Percentiles rank a stretch among this genome's conserved stretches.
Conservation (phyloP, 2,113 vertebrate species). For the Cairina moschata region DNA sequence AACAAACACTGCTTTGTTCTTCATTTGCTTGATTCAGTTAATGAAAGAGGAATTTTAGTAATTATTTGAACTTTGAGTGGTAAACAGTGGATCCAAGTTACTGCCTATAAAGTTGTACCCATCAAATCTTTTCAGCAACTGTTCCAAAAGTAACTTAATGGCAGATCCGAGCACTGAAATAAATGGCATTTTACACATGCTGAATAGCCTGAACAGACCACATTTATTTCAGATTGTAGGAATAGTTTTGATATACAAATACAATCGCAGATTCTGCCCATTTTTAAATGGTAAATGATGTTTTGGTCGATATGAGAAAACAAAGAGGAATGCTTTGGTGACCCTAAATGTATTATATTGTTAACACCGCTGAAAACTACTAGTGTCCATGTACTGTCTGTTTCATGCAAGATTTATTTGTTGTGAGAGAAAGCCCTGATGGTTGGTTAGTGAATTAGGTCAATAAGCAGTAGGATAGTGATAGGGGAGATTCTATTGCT, state of each 20-base stretch:
- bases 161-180: neutral
- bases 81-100: neutral
- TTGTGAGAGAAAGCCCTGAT: conserved; percentile 68
- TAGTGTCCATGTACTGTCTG: conserved; percentile 24
- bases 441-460: conserved; percentile 74
- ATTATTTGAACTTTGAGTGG: neutral
- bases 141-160: neutral
- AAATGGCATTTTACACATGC: neutral
- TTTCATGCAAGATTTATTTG: conserved; percentile 73
- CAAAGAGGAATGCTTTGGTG: neutral
- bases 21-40: neutral
- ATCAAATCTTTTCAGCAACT: neutral
- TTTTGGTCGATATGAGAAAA: neutral
- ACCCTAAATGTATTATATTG: neutral
- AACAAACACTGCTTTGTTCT: neutral
- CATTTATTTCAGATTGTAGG: neutral
- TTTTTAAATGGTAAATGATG: neutral
- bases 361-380: neutral
- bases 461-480: conserved; percentile 71
- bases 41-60: neutral
- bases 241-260: neutral
- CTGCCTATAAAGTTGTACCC: neutral
- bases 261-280: neutral
- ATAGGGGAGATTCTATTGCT: conserved; percentile 70
- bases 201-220: neutral